Evolutionary conservation across 2,113 vertebrate species (phyloP), one percentile per base, ranked within the genome.

Genomic region (Furnarius figulus): DNA sequence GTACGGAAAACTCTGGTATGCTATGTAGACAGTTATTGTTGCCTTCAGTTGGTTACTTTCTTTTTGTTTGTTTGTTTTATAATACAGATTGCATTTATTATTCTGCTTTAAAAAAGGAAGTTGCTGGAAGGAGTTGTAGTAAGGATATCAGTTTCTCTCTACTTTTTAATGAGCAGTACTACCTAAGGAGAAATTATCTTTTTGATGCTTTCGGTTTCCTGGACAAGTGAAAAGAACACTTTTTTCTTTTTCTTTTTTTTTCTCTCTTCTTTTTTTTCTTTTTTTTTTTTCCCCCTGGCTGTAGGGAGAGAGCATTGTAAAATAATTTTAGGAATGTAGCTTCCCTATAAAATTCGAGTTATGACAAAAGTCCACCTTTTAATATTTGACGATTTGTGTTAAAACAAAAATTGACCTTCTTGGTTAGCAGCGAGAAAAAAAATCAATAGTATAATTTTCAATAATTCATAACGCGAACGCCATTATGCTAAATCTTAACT

Each of bases 401-500:
- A 98, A 98, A 98, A 98, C 97, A 98, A 98, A 98, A 98, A 98
- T 98, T 98, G 98, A 98, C 97, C 98, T 98, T 97, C 97, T 98
- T 94, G 90, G 97, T 97, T 97, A 97, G 97, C 94, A 96, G 96
- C 22, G 66, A 94, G 95, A 79, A 58, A 97, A 97, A 96, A 97
- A 98, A 98, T 98, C 97, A 98, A 98, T 98, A 96, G 96, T 95
- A 98, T 97, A 97, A 98, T 97, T 98, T 98, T 98, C 98, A 98
- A 98, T 98, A 98, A 98, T 98, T 98, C 98, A 98, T 98, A 98
- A 98, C 96, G 92, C 79, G 90, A 98, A 97, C 75, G 84, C 98
- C 98, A 98, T 98, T 98, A 98, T 98, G 97, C 97, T 98, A 98
- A 98, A 98, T 98, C 97, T 97, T 98, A 98, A 98, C 97, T 98